Base-by-base conservation (phyloP, 2,888 invertebrate species). In the Stenoptilia bipunctidactyla region DNA sequence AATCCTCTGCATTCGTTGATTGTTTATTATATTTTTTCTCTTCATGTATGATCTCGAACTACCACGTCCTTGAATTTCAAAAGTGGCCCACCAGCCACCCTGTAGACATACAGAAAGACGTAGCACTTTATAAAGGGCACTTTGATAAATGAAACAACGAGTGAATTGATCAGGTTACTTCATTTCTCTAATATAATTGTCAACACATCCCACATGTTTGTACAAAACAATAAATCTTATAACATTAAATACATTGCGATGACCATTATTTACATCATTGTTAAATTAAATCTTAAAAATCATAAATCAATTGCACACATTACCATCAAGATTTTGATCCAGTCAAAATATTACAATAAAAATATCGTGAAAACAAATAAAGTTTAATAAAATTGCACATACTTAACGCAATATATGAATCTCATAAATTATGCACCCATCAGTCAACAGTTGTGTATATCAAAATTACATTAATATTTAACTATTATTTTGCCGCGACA, bases 321-420 rank as follows among this genome's bases (percentile, higher is more conserved):
- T 63, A 66, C 72, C 74, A 77, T 77, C 76, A 79, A 65, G 64
- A 64, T 54, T 76, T 77, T 80, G 82, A 82, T 80, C 80, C 80
- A 79, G 79, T 80, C 80, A 80, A 80, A 77, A 68, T 57, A 55
- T 54, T 48, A 51, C 51, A 51, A 54, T 58, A 56, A 55, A 57
- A 59, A 50, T 52, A 59, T 58, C 56, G 50, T 51, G 50, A 42
- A 37, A 49, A 43, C 43, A 46, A 48, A 47, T 61, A 53, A 53
- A 56, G 61, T 57, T 57, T 63, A 58, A 56, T n/a, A n/a, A n/a
- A n/a, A n/a, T n/a, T n/a, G n/a, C n/a, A n/a, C n/a, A n/a, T 57
- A 58, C 59, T 55, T 56, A 56, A 61, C 61, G 58, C 66, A 68
- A 64, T 61, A 66, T 56, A 62, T 57, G 54, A 66, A 65, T 60